Percentiles rank a stretch among this genome's conserved stretches.
Evolutionary conservation across 2,113 vertebrate genomes (phyloP).

Genomic region (Alces alces): DNA sequence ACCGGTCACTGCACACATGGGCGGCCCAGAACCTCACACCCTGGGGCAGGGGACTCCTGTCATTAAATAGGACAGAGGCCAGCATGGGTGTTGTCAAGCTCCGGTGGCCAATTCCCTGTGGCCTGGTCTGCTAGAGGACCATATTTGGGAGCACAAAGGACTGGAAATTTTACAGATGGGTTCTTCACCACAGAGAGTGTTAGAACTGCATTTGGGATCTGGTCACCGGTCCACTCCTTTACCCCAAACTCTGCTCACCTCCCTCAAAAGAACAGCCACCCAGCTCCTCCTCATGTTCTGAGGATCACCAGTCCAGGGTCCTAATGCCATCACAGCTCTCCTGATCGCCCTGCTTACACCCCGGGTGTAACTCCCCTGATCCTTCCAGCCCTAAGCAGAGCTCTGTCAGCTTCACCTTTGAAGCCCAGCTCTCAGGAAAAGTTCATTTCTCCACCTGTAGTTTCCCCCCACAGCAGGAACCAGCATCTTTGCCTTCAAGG

Average conservation of each 20-base stretch:
- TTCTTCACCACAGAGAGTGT: not conserved
- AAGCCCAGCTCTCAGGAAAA: not conserved
- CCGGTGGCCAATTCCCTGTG: not conserved
- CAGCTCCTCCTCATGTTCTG: not conserved
- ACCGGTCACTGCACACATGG: not conserved
- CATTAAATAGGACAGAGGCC: not conserved
- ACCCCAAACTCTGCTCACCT: not conserved
- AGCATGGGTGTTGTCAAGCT: not conserved
- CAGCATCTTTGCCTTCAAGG: not conserved
- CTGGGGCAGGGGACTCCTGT: not conserved
- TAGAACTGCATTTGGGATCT: not conserved
- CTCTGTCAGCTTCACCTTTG: not conserved
- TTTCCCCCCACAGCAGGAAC: not conserved
- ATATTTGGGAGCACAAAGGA: not conserved
- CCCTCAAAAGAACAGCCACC: not conserved
- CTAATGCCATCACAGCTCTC: not conserved
- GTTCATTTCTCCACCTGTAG: fast-evolving
- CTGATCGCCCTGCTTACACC: not conserved
- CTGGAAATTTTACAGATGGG: not conserved
- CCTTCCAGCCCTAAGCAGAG: not conserved
- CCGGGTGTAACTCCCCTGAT: not conserved
- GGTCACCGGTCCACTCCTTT: not conserved
- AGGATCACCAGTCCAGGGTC: not conserved
- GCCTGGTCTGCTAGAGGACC: not conserved
- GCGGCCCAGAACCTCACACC: not conserved